Conservation (phyloP, 2,113 vertebrate species). For the Uropsilus gracilis region DNA sequence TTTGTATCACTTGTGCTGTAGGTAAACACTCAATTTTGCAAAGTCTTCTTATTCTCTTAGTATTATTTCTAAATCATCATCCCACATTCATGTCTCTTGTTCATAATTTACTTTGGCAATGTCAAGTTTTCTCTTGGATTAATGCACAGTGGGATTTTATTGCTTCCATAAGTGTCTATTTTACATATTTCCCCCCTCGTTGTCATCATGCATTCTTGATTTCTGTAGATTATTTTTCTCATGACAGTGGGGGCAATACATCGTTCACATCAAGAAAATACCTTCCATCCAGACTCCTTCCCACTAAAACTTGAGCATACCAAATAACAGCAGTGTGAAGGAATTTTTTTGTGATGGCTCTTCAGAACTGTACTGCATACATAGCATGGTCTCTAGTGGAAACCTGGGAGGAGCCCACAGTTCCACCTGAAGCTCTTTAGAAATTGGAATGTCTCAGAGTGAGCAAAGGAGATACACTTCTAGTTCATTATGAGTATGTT, state of each 20-base stretch:
- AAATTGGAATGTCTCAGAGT: not conserved
- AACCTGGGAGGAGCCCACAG: not conserved
- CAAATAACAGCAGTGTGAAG: not conserved
- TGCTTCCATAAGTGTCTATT: not conserved
- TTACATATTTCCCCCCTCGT: not conserved
- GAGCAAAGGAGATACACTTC: not conserved
- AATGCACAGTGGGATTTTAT: not conserved
- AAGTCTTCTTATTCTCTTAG: not conserved
- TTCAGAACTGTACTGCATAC: not conserved
- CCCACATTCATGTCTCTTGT: not conserved
- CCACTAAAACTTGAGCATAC: not conserved
- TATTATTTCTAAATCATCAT: not conserved
- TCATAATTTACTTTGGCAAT: not conserved
- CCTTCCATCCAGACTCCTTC: not conserved
- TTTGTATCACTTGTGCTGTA: not conserved
- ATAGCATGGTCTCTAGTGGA: not conserved
- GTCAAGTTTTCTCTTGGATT: not conserved
- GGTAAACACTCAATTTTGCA: not conserved
- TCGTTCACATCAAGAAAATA: not conserved
- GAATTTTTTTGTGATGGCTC: not conserved
- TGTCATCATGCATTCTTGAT: not conserved
- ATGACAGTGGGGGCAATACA: not conserved
- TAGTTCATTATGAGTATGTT: constrained; percentile 26
- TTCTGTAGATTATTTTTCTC: not conserved
- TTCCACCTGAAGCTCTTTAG: not conserved